phyloP scores from a whole-genome alignment of 1,140 invertebrate genomes.

The Bombyx mandarina region DNA sequence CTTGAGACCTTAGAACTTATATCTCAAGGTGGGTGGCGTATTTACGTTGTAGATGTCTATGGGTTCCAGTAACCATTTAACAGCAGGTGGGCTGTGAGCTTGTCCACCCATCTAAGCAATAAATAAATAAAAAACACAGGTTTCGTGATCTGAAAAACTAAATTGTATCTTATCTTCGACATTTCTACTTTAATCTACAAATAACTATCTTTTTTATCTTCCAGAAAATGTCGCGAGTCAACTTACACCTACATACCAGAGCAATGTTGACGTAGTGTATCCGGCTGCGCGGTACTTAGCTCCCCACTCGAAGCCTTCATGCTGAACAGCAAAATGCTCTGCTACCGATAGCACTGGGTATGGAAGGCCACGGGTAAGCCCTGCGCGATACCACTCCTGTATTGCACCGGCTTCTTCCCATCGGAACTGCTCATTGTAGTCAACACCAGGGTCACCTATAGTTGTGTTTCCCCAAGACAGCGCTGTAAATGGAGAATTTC shows the following conservation, averaged over 20 bases:
- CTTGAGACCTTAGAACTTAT: too few species aligned
- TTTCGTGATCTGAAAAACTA: too few species aligned
- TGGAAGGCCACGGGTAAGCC: constrained; percentile 90
- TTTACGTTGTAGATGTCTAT: too few species aligned
- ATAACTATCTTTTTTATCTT: too few species aligned
- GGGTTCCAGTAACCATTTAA: too few species aligned
- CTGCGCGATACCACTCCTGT: constrained; percentile 85
- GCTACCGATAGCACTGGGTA: constrained; percentile 96
- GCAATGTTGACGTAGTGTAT: constrained; percentile 90
- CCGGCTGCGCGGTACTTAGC: constrained; percentile 93
- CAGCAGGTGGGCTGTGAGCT: too few species aligned
- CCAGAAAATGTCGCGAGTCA: too few species aligned
- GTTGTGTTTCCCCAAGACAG: constrained; percentile 76
- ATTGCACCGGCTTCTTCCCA: constrained; percentile 89
- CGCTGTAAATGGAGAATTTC: constrained; percentile 67
- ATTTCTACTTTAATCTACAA: too few species aligned
- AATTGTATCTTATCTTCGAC: too few species aligned
- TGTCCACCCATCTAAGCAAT: too few species aligned
- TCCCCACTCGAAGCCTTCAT: constrained; percentile 97
- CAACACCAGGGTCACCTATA: constrained; percentile 80
- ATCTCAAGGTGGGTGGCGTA: too few species aligned
- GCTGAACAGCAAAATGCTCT: constrained; percentile 95
- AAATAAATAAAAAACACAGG: too few species aligned
- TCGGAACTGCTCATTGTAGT: constrained; percentile 96
- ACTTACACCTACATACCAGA: constrained; percentile 79